Conservation (phyloP, 2,113 vertebrate genomes). For the Onychostruthus taczanowskii region DNA sequence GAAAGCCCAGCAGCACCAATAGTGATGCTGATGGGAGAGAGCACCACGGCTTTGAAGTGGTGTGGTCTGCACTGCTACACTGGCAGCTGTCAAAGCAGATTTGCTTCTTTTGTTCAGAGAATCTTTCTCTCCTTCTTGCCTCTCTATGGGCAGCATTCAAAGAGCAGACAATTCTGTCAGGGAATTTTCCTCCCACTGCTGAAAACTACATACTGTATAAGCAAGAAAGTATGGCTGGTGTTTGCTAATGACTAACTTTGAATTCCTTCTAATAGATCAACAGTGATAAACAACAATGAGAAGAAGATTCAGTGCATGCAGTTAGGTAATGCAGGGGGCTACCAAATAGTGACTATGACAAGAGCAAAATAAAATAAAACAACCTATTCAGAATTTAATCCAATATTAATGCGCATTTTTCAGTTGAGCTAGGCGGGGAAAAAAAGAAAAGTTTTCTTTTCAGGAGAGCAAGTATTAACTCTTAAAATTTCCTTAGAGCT, state of each 20-base stretch:
- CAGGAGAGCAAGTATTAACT: neutral
- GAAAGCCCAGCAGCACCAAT: neutral
- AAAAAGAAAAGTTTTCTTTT: neutral
- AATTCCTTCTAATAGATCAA: neutral
- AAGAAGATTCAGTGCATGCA: neutral
- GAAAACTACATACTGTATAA: neutral
- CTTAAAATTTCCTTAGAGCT: neutral
- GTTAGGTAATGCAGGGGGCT: neutral
- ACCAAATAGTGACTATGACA: neutral
- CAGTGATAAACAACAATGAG: neutral
- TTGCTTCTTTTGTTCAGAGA: slow-evolving; percentile 4
- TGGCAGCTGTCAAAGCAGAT: neutral
- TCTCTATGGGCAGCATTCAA: neutral
- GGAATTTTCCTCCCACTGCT: neutral
- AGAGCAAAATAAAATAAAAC: neutral
- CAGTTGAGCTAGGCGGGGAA: neutral
- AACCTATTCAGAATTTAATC: neutral
- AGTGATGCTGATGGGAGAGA: neutral
- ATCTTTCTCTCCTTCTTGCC: neutral
- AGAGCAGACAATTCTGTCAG: neutral
- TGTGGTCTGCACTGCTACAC: neutral
- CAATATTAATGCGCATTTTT: neutral
- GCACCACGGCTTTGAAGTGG: neutral
- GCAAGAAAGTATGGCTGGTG: neutral
- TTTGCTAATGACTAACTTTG: neutral